phyloP scores from a whole-genome alignment of 2,888 invertebrate genomes.

The Caenorhabditis macrosperma region DNA sequence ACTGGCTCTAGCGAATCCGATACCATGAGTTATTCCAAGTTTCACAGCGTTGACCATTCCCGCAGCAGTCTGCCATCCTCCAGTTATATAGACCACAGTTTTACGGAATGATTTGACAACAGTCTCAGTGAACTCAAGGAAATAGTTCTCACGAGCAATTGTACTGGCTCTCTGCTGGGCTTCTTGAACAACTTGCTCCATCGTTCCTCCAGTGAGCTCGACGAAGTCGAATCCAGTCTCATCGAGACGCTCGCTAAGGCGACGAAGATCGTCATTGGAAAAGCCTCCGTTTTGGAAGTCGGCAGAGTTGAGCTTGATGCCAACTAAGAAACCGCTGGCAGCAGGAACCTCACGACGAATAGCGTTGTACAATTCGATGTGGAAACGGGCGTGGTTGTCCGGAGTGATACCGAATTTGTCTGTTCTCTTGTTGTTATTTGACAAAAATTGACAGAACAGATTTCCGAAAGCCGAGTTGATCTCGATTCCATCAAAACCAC shows the following conservation, averaged over 20 bases:
- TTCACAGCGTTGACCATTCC: conserved; percentile 69
- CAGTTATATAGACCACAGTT: conserved; percentile 67
- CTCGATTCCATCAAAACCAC: conserved; percentile 58
- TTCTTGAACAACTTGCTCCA: conserved; percentile 48
- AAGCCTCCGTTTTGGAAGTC: conserved; percentile 56
- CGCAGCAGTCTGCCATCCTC: conserved; percentile 69
- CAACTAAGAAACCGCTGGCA: conserved; percentile 50
- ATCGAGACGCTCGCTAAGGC: conserved; percentile 39
- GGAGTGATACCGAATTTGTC: conserved; percentile 54
- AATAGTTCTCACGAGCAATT: conserved; percentile 48
- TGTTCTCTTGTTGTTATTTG: conserved; percentile 48
- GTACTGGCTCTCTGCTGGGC: conserved; percentile 45
- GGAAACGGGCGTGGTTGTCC: conserved; percentile 47
- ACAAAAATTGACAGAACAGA: conserved; percentile 52
- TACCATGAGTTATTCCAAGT: conserved; percentile 64
- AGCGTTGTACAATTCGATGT: conserved; percentile 36
- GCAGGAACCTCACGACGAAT: conserved; percentile 54
- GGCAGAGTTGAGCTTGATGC: conserved; percentile 52
- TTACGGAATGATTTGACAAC: conserved; percentile 24
- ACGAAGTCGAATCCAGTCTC: conserved; percentile 47
- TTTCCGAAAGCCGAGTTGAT: conserved; percentile 54
- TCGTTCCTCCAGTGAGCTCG: conserved; percentile 51
- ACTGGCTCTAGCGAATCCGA: conserved; percentile 67
- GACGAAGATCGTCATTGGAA: conserved; percentile 25
- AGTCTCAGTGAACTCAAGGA: conserved; percentile 48